Evolutionary conservation across 2,113 vertebrate genomes (phyloP), one percentile per base, ranked within the genome.

Genomic region (Lucifuga dentata): DNA sequence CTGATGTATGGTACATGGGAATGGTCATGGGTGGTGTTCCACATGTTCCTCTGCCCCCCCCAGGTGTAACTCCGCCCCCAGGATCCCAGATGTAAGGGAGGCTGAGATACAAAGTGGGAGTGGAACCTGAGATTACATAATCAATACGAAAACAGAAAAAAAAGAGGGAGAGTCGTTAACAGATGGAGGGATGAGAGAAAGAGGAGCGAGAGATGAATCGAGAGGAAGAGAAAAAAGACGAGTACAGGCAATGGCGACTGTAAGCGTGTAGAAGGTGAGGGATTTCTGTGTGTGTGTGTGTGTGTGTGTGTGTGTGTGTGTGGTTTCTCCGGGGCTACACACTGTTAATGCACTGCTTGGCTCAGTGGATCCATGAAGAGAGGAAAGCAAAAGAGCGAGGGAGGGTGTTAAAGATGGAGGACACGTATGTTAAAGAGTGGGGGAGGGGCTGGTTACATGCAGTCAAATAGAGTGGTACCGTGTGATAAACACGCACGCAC

Each of bases 281-380:
- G 39, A 15, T 59, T 12, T 36, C 13, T 35, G 7, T 33, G n/a
- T 52, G 26, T 52, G 33, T 39, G 35, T 39, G 33, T 23, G n/a
- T 23, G 52, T 40, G 20, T 23, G 19, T 23, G 19, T 24, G 36
- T 16, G 50, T 24, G 35, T 20, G 16, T 8, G 23, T 59, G 61
- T 39, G 58, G 23, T 78, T 68, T 68, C 77, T 78, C 71, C 43
- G 32, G 49, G 60, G 61, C 68, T 73, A 32, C 46, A 35, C 40
- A 68, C 71, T 64, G 17, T 77, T 81, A 67, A 65, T 65, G 46
- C 69, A 83, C 65, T 36, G 65, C 52, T 78, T 38, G 67, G 50
- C 62, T 76, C 65, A 58, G 71, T 59, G 32, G 58, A 61, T 48
- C 45, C 59, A 64, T 17, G 64, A 57, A 59, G 4, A 8, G 68